Conservation (phyloP, 2,888 invertebrate genomes). For the Lochmaea crataegi region DNA sequence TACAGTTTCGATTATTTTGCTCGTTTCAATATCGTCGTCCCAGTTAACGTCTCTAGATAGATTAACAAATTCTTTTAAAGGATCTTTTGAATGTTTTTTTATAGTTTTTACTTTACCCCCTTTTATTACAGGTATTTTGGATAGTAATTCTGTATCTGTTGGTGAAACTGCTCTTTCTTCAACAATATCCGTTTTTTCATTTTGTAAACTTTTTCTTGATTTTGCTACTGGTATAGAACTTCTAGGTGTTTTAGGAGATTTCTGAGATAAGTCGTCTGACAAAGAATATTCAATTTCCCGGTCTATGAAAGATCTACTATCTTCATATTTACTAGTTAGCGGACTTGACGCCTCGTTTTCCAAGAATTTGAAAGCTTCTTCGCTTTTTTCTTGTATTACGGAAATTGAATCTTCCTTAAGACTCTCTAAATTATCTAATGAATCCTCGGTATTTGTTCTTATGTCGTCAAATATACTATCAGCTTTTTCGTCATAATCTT, state of each 20-base stretch:
- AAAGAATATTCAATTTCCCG: slow-evolving; percentile 46
- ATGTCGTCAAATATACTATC: slow-evolving; percentile 60
- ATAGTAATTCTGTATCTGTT: slow-evolving; percentile 58
- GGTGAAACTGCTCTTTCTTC: slow-evolving; percentile 52
- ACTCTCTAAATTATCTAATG: slow-evolving; percentile 60
- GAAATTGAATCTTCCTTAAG: slow-evolving; percentile 60
- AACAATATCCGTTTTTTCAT: slow-evolving; percentile 52
- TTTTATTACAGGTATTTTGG: slow-evolving; percentile 63
- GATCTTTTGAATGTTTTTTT: slow-evolving; percentile 67
- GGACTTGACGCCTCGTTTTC: slow-evolving; percentile 61
- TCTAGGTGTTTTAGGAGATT: slow-evolving; percentile 46
- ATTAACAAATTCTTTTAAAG: slow-evolving; percentile 64
- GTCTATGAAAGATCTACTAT: slow-evolving; percentile 47
- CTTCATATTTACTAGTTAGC: slow-evolving; percentile 36
- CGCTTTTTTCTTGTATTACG: slow-evolving; percentile 60
- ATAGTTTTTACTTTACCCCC: slow-evolving; percentile 66
- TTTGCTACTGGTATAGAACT: slow-evolving; percentile 61
- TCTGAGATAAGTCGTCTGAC: slow-evolving; percentile 39
- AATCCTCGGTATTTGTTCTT: slow-evolving; percentile 62
- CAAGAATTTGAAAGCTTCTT: slow-evolving; percentile 63
- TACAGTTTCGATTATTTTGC: slow-evolving; percentile 48
- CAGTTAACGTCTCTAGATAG: slow-evolving; percentile 64
- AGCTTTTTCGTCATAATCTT: slow-evolving; percentile 56
- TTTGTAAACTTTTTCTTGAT: slow-evolving; percentile 54
- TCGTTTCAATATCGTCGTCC: slow-evolving; percentile 59